Percentiles rank a stretch among this genome's conserved stretches.
phyloP scores from a whole-genome alignment of 2,797 vertebrate species.

The Glossophaga mutica region DNA sequence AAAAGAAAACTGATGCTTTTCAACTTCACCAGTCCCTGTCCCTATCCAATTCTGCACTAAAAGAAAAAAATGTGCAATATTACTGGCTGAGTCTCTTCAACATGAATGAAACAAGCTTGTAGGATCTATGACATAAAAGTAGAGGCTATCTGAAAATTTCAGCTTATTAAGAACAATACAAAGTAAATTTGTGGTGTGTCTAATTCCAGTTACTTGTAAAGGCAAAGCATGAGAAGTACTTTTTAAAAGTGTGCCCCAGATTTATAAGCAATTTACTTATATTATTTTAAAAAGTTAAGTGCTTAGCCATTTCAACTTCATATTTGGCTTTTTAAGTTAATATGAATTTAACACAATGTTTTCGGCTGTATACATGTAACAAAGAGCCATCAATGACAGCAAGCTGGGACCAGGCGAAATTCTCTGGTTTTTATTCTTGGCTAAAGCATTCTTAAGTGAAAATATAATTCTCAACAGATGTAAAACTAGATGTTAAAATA shows the following conservation, averaged over 20 bases:
- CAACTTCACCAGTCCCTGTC: constrained; percentile 47
- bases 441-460: constrained; percentile 50
- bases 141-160: constrained; percentile 34
- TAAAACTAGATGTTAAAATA: constrained; percentile 53
- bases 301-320: background rate
- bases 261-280: constrained; percentile 54
- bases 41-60: constrained; percentile 31
- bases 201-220: constrained; percentile 47
- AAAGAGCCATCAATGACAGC: constrained; percentile 32
- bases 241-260: constrained; percentile 56
- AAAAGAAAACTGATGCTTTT: constrained; percentile 68
- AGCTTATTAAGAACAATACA: constrained; percentile 49
- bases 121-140: constrained; percentile 55
- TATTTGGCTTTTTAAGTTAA: constrained; percentile 13
- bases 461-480: constrained; percentile 24
- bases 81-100: background rate
- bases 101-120: constrained; percentile 46
- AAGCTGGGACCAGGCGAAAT: constrained; percentile 51
- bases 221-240: constrained; percentile 49
- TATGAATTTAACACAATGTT: background rate
- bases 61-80: constrained; percentile 52
- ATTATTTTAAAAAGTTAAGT: background rate
- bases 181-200: constrained; percentile 6
- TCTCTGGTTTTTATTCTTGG: constrained; percentile 53
- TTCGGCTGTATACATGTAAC: background rate